These are phyloP conservation scores for Lycia hirtaria DNA, from an alignment of 2,888 invertebrate species.

Conservation along the genomic window DNA sequence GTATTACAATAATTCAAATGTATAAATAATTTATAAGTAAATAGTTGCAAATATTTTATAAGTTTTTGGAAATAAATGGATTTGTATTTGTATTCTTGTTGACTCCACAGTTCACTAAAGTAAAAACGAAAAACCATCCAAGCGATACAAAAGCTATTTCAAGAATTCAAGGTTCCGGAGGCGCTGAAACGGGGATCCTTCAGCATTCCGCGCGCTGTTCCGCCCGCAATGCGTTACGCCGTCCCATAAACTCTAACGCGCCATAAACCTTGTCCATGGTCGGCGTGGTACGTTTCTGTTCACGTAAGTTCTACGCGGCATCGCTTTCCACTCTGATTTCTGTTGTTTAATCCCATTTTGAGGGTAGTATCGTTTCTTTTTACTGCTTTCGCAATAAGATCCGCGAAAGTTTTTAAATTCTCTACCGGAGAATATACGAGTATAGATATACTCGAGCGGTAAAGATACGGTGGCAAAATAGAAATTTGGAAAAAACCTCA, in stretches of 20 bases:
- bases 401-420: not conserved
- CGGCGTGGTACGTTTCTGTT: slow-evolving; percentile 21
- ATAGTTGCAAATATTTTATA: no score
- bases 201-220: slow-evolving; percentile 25
- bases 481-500: no score
- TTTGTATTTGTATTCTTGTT: no score
- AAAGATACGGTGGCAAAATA: no score
- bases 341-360: slow-evolving; percentile 26
- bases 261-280: slow-evolving; percentile 42
- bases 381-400: not conserved
- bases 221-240: slow-evolving; percentile 29
- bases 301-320: slow-evolving; percentile 27
- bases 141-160: slow-evolving; percentile 2
- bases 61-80: no score
- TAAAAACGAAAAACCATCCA: not conserved
- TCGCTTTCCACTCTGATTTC: slow-evolving; percentile 25
- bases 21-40: no score
- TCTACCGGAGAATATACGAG: no score
- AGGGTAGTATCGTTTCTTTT: slow-evolving; percentile 1
- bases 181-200: slow-evolving; percentile 17
- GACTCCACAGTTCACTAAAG: not conserved
- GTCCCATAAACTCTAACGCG: slow-evolving; percentile 37
- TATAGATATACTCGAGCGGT: no score
- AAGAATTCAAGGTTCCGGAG: slow-evolving; percentile 17
- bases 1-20: no score